Evolutionary conservation across 2,888 invertebrate genomes (phyloP).

Genomic region (Ceriagrion tenellum): DNA sequence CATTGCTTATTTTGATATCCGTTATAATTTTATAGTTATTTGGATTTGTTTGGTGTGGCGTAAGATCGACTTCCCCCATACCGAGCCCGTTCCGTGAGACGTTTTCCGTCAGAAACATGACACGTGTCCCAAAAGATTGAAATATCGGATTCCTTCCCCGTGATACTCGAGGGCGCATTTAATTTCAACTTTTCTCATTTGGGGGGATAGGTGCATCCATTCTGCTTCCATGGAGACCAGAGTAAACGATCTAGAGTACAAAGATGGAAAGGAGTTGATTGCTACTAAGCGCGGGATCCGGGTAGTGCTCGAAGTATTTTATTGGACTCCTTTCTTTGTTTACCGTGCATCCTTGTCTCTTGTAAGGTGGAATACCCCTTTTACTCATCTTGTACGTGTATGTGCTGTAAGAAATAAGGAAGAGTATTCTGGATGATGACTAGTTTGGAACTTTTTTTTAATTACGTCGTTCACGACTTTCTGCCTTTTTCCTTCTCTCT

Average conservation of each 20-base stretch:
- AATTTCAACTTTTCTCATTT: constrained; percentile 52
- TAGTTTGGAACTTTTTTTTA: background rate
- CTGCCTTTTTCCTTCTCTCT: background rate
- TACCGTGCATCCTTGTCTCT: background rate
- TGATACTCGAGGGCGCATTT: background rate
- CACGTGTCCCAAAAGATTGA: background rate
- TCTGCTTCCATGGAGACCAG: background rate
- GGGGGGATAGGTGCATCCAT: background rate
- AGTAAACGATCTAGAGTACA: background rate
- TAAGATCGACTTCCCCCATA: too few species aligned
- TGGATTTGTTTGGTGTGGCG: too few species aligned
- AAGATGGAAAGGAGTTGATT: background rate
- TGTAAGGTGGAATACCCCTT: background rate
- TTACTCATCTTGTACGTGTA: background rate
- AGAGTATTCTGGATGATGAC: background rate
- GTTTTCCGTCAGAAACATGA: too few species aligned
- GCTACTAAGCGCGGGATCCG: background rate
- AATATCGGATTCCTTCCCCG: background rate
- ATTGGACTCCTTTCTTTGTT: background rate
- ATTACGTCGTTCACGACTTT: too few species aligned
- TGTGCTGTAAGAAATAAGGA: background rate
- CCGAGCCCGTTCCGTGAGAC: too few species aligned
- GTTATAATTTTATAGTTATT: too few species aligned
- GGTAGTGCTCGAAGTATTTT: background rate
- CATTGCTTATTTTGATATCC: too few species aligned